Conservation (phyloP, 1,140 invertebrate species). For the Drosophila teissieri region DNA sequence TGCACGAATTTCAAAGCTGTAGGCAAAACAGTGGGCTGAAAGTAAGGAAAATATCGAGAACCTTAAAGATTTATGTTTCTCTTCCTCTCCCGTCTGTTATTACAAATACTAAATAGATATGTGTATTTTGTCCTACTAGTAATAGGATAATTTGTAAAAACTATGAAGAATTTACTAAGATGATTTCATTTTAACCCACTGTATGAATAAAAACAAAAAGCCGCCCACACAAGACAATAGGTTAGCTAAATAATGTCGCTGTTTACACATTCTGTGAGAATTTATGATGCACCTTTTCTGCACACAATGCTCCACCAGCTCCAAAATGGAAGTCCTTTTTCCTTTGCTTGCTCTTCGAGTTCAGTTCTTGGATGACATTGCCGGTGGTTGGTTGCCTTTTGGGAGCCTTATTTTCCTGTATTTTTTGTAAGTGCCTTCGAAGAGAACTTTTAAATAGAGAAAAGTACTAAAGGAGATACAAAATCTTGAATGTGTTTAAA, state of each 20-base stretch:
- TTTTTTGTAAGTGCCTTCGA: neutral
- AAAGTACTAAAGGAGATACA: neutral
- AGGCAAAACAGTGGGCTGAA: slow-evolving; percentile 22
- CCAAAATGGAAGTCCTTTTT: neutral
- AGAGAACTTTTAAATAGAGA: neutral
- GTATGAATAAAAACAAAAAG: neutral
- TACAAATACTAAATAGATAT: no score
- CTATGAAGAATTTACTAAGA: neutral
- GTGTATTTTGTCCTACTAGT: no score
- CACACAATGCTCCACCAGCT: neutral
- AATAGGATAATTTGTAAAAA: no score
- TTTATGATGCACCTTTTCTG: slow-evolving; percentile 43
- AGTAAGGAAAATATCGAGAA: neutral
- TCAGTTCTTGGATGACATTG: slow-evolving; percentile 39
- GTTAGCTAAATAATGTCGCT: slow-evolving; percentile 64
- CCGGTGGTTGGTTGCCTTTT: slow-evolving; percentile 25
- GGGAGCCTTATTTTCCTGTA: neutral
- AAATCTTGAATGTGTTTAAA: neutral
- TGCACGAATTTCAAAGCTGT: slow-evolving; percentile 39
- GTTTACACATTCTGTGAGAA: slow-evolving; percentile 63
- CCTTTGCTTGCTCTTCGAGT: slow-evolving; percentile 1
- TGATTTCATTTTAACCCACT: slow-evolving; percentile 14
- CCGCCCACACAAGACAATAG: slow-evolving; percentile 40
- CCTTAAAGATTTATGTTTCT: no score
- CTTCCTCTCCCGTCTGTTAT: no score